Evolutionary conservation across 1,140 invertebrate species (phyloP).

Genomic region (Odontomachus brunneus): DNA sequence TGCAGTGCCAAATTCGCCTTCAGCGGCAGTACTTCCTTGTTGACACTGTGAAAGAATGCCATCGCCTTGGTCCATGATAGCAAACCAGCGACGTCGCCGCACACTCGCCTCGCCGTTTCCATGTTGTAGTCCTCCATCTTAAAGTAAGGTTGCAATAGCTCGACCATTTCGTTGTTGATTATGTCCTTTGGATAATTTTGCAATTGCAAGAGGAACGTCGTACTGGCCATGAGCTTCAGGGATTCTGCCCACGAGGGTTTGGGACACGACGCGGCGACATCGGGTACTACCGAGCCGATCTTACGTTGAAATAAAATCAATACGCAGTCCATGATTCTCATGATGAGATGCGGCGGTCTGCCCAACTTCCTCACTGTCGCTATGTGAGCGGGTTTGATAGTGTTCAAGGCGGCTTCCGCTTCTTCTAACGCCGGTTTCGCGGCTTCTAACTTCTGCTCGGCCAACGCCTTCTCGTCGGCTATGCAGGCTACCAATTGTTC

Average conservation of each 20-base stretch:
- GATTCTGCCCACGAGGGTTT: conserved; percentile 98
- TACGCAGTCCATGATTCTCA: conserved; percentile 99
- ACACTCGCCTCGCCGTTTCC: conserved; percentile 97
- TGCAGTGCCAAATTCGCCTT: conserved; percentile 97
- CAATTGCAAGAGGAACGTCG: conserved; percentile 96
- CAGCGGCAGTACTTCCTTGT: conserved; percentile 97
- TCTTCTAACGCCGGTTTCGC: conserved; percentile 96
- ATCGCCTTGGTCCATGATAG: conserved; percentile 99
- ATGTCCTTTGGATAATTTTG: conserved; percentile 98
- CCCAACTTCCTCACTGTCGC: conserved; percentile 97
- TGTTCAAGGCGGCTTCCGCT: conserved; percentile 97
- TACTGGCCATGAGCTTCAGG: conserved; percentile 98
- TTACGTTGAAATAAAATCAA: conserved; percentile 96
- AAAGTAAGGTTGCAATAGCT: conserved; percentile 96
- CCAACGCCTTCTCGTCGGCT: conserved; percentile 95
- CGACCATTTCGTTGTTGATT: conserved; percentile 98
- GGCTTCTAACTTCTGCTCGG: conserved; percentile 95
- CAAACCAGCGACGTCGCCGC: conserved; percentile 97
- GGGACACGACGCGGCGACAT: conserved; percentile 92
- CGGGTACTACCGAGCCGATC: conserved; percentile 92
- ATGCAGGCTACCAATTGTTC: conserved; percentile 96
- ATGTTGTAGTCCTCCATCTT: conserved; percentile 98
- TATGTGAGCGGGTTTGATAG: conserved; percentile 98
- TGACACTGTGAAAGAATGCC: conserved; percentile 97
- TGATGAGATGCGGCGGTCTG: conserved; percentile 97